Evolutionary conservation across 2,797 vertebrate genomes (phyloP), one percentile per base, ranked within the genome.

Genomic region (Schizopygopsis pylzovi): DNA sequence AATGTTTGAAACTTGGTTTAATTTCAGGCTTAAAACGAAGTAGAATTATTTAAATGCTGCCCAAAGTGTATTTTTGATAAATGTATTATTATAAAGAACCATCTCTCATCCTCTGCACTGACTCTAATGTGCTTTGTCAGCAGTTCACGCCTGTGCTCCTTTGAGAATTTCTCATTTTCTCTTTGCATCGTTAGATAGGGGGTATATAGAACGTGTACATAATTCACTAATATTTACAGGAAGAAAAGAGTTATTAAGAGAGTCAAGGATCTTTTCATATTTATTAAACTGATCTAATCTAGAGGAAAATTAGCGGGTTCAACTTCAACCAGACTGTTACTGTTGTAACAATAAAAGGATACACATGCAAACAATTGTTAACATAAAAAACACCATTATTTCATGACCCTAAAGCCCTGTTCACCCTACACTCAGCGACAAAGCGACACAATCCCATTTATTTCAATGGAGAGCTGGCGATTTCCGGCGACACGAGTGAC

Each of bases 101-200:
- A 75, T 49, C n/a, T 63, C 9, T 45, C 4, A 45, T 63, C 9
- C n/a, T 63, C 56, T 45, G 15, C 37, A 61, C 22, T 28, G 37
- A 78, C 33, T 61, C 6, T 63, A 79, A 63, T 79, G 54, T 2
- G n/a, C 39, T 80, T 79, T 79, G n/a, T 63, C 78, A 47, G 59
- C 56, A 45, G 59, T 63, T 79, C 15, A 63, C 6, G 41, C 15
- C 56, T 79, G 15, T 80, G 41, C 8, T 5, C n/a, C n/a, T 16
- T 65, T 12, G 8, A 45, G 22, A 65, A 20, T 65, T 56, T 79
- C 54, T 79, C 7, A 41, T 63, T 79, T 79, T 65, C n/a, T 63
- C 25, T 65, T 28, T 65, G 41, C 41, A 47, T 65, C n/a, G 25
- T 65, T 79, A 47, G 22, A 79, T 41, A 41, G 20, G 6, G 37